Conservation (phyloP, 2,888 invertebrate species). For the Mimas tiliae region DNA sequence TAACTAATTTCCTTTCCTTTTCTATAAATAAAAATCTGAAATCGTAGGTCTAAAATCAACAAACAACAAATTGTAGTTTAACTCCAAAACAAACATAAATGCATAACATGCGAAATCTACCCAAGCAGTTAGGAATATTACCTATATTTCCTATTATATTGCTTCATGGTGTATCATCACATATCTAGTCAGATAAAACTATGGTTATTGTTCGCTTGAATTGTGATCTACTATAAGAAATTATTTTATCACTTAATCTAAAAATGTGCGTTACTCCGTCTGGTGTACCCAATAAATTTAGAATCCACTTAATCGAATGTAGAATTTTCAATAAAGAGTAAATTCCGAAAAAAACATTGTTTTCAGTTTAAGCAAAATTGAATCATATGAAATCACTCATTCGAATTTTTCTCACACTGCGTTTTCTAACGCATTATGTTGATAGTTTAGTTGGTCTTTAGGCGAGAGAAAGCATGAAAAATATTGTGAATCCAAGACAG, state of each 20-base stretch:
- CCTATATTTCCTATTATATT: slow-evolving; percentile 35
- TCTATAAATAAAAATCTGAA: no score
- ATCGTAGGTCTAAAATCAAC: no score
- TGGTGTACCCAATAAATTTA: slow-evolving; percentile 83
- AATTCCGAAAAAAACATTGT: slow-evolving; percentile 55
- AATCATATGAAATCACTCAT: slow-evolving; percentile 78
- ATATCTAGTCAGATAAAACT: slow-evolving; percentile 49
- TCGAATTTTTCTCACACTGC: slow-evolving; percentile 73
- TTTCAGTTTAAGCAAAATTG: slow-evolving; percentile 77
- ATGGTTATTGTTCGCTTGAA: slow-evolving; percentile 14
- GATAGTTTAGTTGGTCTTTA: slow-evolving; percentile 78
- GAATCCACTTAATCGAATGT: slow-evolving; percentile 69
- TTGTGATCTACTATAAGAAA: slow-evolving; percentile 29
- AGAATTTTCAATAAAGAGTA: slow-evolving; percentile 64
- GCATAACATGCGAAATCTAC: slow-evolving; percentile 11
- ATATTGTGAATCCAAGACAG: slow-evolving; percentile 34
- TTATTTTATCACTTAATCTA: slow-evolving; percentile 43
- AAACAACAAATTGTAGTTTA: background rate
- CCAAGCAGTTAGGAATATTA: slow-evolving; percentile 15
- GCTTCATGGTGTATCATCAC: slow-evolving; percentile 45
- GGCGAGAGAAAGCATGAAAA: slow-evolving; percentile 65
- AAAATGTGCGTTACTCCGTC: slow-evolving; percentile 65
- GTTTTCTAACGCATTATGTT: slow-evolving; percentile 50
- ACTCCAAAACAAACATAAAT: background rate
- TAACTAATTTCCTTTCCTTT: no score